Base-by-base conservation (phyloP, 92 coral and sea anemone genomes). In the Actinostola sp. region DNA sequence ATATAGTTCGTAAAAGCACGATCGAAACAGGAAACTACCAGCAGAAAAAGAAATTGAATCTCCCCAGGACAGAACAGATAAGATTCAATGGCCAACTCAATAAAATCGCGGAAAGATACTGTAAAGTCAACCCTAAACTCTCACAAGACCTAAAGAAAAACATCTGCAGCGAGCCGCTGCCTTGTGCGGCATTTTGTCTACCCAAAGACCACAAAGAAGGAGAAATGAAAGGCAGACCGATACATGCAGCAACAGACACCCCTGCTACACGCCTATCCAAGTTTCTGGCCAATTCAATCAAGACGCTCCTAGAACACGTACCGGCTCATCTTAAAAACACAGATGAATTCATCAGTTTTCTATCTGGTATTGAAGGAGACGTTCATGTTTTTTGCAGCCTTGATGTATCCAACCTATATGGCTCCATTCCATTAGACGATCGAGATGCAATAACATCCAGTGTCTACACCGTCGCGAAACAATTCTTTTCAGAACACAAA, bases 171-270 rank as follows among this genome's bases (percentile, higher is more conserved):
- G 86, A 80, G 48, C 86, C 85, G 19, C 63, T 71, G 57, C 79
- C 79, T 8, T 71, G 79, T 31, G 44, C 79, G 41, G 72, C 63
- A 70, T 71, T 71, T 39, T 79, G 85, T 54, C 62, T 79, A 53
- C 85, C 85, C 43, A 79, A 79, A 72, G 79, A 79, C 50, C 85
- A 79, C 71, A 79, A 79, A 70, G 79, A 70, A 24, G 85, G 85
- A 26, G 85, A 79, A 35, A 26, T 79, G 63, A 79, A 79, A 51
- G 85, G 85, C 29, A 64, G 85, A 45, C 85, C 85, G 41, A 80
- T 80, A 26, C 85, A 80, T 45, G 78, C 85, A 14, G 85, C 85
- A 10, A 80, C 79, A 26, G 79, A 80, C 64, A 80, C 84, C 11
- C 84, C 78, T 13, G 71, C n/a, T n/a, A n/a, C n/a, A n/a, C n/a